Evolutionary conservation across 2,888 invertebrate genomes (phyloP).

Genomic region (Ectemnius lituratus): DNA sequence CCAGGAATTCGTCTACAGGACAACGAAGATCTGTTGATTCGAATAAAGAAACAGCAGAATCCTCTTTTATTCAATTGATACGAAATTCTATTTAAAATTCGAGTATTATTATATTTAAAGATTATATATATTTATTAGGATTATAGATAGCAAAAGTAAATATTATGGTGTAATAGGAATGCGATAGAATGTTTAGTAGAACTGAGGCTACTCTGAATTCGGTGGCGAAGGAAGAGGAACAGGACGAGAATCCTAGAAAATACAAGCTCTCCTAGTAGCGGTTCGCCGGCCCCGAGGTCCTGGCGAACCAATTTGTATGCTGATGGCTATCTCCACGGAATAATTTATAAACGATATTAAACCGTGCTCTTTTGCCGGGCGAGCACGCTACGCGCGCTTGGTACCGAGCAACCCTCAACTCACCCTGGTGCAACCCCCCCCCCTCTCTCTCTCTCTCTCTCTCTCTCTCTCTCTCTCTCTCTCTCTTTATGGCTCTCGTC

Average conservation of each 20-base stretch:
- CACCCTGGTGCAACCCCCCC: slow-evolving; percentile 15
- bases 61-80: too few species aligned
- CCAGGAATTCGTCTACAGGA: too few species aligned
- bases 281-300: slow-evolving; percentile 40
- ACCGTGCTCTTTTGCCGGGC: slow-evolving; percentile 60
- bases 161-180: too few species aligned
- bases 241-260: slow-evolving; percentile 45
- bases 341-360: slow-evolving; percentile 71
- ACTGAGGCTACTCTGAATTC: slow-evolving; percentile 15
- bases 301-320: slow-evolving; percentile 69
- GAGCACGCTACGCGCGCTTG: slow-evolving; percentile 54
- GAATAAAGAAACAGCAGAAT: too few species aligned
- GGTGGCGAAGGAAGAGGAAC: slow-evolving; percentile 34
- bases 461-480: not conserved
- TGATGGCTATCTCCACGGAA: slow-evolving; percentile 68
- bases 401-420: slow-evolving; percentile 51
- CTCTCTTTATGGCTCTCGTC: slow-evolving; percentile 4
- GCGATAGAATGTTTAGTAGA: too few species aligned
- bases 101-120: too few species aligned
- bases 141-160: too few species aligned
- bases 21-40: too few species aligned
- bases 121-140: too few species aligned
- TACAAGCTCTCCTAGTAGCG: slow-evolving; percentile 29
- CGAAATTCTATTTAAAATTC: too few species aligned
- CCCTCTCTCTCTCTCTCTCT: too few species aligned